Base-by-base conservation (phyloP, 2,797 vertebrate genomes). In the Gallinago solitaria region DNA sequence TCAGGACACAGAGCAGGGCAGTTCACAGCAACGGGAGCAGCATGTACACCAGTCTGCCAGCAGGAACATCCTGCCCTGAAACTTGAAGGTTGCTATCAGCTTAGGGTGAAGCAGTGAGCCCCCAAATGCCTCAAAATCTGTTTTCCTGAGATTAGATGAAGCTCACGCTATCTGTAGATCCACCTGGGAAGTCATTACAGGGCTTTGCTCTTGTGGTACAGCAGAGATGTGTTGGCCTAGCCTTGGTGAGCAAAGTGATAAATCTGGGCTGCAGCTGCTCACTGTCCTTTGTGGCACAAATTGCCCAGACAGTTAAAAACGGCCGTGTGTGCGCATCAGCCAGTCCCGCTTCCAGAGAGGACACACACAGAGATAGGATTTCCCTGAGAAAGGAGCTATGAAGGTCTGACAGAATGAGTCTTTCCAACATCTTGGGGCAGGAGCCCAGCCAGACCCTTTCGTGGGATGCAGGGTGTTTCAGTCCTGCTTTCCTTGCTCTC, bases 251-350 rank as follows among this genome's bases (percentile, higher is more conserved):
- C 27, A 56, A 45, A 19, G 69, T 47, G 80, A 88, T 56, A 87
- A 92, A 90, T 89, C 93, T 35, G 57, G 13, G 50, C 76, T 89
- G 90, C 85, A 93, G 86, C 86, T 94, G 92, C 77, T 91, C 24
- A 0, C 15, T 84, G 88, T 73, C 74, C 64, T 94, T 79, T 69
- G 74, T 73, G 70, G 67, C 23, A 2, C 88, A 93, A 45, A 83
- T 86, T 90, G 87, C 57, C 57, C 57, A 78, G 80, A 73, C 87
- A 73, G 50, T 79, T 90, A 59, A 53, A 74, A 94, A 43, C 0
- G 3, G 12, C 41, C 13, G 28, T 19, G 20, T 68, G 67, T 12
- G 5, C 47, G 37, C 73, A 71, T 61, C 86, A 76, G 86, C 77
- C 85, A 65, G 71, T 11, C 57, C 54, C 83, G 30, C 70, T 87